A percentile compares a stretch with the other conserved stretches of the same genome.
Conservation (phyloP, 2,888 invertebrate genomes). For the Dryadula phaetusa region DNA sequence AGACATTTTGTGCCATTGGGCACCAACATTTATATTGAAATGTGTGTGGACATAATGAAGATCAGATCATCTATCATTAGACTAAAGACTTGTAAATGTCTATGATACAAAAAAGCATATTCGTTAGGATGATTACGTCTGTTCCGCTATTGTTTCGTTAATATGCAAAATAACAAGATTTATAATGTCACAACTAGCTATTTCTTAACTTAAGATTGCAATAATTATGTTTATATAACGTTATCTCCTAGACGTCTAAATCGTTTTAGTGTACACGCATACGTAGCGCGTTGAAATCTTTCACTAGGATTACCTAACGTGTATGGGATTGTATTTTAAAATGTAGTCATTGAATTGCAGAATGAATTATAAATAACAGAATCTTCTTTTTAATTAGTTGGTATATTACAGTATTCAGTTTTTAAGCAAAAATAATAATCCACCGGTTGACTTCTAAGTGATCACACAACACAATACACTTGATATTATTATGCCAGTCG, state of each 20-base stretch:
- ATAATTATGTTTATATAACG: conserved; percentile 32
- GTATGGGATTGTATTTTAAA: background rate
- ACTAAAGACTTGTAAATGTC: background rate
- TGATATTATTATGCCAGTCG: conserved; percentile 8
- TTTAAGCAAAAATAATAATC: background rate
- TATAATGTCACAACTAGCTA: conserved; percentile 4
- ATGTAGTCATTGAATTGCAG: background rate
- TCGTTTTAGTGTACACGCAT: conserved; percentile 21
- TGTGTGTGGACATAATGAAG: too few species aligned
- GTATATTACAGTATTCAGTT: background rate
- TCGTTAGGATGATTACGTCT: too few species aligned
- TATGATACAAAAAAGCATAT: background rate
- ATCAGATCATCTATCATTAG: too few species aligned
- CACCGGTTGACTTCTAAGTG: background rate
- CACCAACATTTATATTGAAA: too few species aligned
- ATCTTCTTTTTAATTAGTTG: background rate
- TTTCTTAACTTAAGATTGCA: conserved; percentile 26
- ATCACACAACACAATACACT: background rate
- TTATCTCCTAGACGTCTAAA: conserved; percentile 37
- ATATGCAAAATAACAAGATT: background rate
- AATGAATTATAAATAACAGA: too few species aligned
- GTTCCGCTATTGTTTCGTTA: background rate
- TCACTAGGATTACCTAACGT: conserved; percentile 41
- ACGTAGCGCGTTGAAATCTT: conserved; percentile 49
- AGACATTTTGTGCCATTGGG: too few species aligned